A percentile compares a stretch with the other conserved stretches of the same genome.
Conservation (phyloP, 2,888 invertebrate species). For the Mycogona germanica region DNA sequence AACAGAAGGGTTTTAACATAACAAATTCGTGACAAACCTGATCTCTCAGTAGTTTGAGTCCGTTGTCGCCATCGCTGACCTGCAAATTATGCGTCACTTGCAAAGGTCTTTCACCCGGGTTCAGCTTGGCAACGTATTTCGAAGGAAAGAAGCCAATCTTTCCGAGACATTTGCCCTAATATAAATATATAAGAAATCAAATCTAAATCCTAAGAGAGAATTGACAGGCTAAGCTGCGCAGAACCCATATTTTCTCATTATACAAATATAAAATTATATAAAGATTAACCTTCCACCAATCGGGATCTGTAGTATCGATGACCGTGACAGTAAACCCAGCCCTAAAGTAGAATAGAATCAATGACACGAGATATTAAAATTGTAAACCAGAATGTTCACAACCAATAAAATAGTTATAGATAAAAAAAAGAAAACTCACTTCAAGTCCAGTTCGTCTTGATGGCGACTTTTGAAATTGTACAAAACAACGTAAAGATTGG, state of each 20-base stretch:
- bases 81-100: slow-evolving; percentile 78
- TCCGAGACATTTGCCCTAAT: slow-evolving; percentile 75
- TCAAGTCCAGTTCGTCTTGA: slow-evolving; percentile 84
- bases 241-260: too few relatives aligned
- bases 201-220: too few relatives aligned
- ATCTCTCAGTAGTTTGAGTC: slow-evolving; percentile 68
- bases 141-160: slow-evolving; percentile 88
- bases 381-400: not conserved
- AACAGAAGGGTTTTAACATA: slow-evolving; percentile 2
- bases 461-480: slow-evolving; percentile 93
- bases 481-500: slow-evolving; percentile 83
- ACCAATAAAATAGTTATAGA: not conserved
- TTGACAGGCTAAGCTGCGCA: too few relatives aligned
- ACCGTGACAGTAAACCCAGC: slow-evolving; percentile 85
- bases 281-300: slow-evolving; percentile 69
- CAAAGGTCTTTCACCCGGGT: slow-evolving; percentile 77
- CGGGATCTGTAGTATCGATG: slow-evolving; percentile 84
- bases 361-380: not conserved
- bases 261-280: not conserved
- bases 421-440: slow-evolving; percentile 39
- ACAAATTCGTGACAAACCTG: slow-evolving; percentile 43
- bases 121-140: slow-evolving; percentile 81
- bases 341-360: slow-evolving; percentile 27
- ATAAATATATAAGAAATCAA: slow-evolving; percentile 16
- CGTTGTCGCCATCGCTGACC: slow-evolving; percentile 67